Percentiles rank a stretch among this genome's conserved stretches.
phyloP scores from a whole-genome alignment of 1,140 invertebrate species.

The Paracyclopina nana region DNA sequence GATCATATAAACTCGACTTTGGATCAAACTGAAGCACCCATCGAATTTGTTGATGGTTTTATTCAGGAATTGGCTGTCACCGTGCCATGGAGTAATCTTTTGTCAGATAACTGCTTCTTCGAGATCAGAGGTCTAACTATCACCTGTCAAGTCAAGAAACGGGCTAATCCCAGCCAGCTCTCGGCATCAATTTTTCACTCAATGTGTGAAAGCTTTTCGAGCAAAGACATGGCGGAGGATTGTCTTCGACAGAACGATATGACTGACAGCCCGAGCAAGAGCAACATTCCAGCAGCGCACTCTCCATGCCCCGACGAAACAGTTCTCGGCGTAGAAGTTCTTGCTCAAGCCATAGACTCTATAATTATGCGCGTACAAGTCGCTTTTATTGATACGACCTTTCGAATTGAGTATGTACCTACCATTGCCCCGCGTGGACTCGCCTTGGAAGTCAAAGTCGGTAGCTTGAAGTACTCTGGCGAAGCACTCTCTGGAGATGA shows the following conservation, averaged over 20 bases:
- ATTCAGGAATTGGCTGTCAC: constrained; percentile 11
- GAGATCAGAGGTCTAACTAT: constrained; percentile 9
- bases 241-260: constrained; percentile 5
- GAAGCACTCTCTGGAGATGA: neutral
- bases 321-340: constrained; percentile 5
- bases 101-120: constrained; percentile 14
- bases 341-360: constrained; percentile 15
- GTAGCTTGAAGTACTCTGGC: neutral
- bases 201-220: constrained; percentile 16
- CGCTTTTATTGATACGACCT: neutral
- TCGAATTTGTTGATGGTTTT: constrained; percentile 15
- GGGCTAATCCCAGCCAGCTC: constrained; percentile 3
- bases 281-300: too few relatives aligned
- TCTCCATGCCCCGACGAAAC: neutral
- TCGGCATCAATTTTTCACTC: constrained; percentile 14
- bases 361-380: constrained; percentile 13
- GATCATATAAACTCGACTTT: neutral
- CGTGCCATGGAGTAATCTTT: constrained; percentile 4
- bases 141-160: neutral
- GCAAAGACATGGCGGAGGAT: constrained; percentile 11
- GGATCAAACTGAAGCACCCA: neutral
- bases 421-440: neutral
- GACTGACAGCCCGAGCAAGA: neutral
- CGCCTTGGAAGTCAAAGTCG: constrained; percentile 6
- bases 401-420: constrained; percentile 12